These are phyloP conservation scores for Ormia ochracea DNA, from an alignment of 2,888 invertebrate species.

Conservation along the genomic window DNA sequence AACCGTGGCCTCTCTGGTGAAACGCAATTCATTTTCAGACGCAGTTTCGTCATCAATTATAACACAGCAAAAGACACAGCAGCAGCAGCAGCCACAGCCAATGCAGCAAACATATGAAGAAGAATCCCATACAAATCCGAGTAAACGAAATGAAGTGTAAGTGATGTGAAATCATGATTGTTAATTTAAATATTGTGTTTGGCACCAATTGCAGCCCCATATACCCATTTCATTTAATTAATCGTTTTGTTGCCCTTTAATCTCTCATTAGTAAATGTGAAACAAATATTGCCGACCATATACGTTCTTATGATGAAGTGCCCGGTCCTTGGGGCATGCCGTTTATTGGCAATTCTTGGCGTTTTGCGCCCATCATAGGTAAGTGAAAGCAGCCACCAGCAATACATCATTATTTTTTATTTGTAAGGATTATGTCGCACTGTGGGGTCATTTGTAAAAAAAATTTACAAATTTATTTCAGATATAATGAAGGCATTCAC, in stretches of 20 bases:
- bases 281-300: slow-evolving; percentile 46
- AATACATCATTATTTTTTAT: too few relatives aligned
- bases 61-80: slow-evolving; percentile 40
- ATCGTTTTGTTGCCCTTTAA: not conserved
- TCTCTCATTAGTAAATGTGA: slow-evolving; percentile 15
- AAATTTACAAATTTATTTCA: too few relatives aligned
- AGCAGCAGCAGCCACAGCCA: slow-evolving; percentile 39
- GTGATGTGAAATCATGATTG: not conserved
- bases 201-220: not conserved
- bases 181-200: not conserved
- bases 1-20: slow-evolving; percentile 68
- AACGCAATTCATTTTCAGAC: slow-evolving; percentile 72
- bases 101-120: slow-evolving; percentile 23
- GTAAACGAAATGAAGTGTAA: slow-evolving; percentile 33
- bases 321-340: slow-evolving; percentile 87
- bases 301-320: slow-evolving; percentile 81
- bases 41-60: slow-evolving; percentile 58
- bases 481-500: too few relatives aligned
- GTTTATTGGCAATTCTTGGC: slow-evolving; percentile 87
- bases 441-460: too few relatives aligned
- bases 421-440: too few relatives aligned
- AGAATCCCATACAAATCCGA: slow-evolving; percentile 20
- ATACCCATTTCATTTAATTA: not conserved
- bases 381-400: too few relatives aligned
- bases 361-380: slow-evolving; percentile 85